These are phyloP conservation scores for Scaptomyza reducta DNA, from an alignment of 2,888 invertebrate species.

Conservation along the genomic window DNA sequence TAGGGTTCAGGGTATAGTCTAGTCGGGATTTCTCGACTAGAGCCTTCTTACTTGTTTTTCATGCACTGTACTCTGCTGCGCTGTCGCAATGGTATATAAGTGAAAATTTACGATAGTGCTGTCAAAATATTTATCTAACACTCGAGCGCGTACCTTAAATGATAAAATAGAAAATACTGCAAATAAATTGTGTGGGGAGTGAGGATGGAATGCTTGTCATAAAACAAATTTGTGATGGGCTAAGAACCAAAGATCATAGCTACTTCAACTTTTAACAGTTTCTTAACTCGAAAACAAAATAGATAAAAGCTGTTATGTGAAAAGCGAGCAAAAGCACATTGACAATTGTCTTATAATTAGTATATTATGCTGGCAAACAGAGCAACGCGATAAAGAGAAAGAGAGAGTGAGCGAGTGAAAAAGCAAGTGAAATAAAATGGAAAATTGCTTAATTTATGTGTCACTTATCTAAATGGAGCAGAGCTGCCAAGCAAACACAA, in stretches of 20 bases:
- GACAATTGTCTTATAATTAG: constrained; percentile 78
- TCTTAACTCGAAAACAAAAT: constrained; percentile 6
- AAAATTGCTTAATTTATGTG: constrained; percentile 79
- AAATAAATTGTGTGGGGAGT: constrained; percentile 62
- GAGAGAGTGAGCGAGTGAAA: constrained; percentile 11
- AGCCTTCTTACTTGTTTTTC: too few relatives aligned
- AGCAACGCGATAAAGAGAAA: not conserved
- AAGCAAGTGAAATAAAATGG: constrained; percentile 56
- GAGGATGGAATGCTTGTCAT: constrained; percentile 27
- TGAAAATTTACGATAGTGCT: constrained; percentile 64
- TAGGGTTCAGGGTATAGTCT: too few relatives aligned
- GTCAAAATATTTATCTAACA: constrained; percentile 77
- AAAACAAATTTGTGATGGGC: constrained; percentile 26
- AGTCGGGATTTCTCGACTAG: too few relatives aligned
- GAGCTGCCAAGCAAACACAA: constrained; percentile 42
- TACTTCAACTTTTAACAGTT: constrained; percentile 28
- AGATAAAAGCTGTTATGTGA: constrained; percentile 5
- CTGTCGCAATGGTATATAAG: constrained; percentile 32
- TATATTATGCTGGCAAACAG: constrained; percentile 46
- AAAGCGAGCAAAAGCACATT: constrained; percentile 34
- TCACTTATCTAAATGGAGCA: constrained; percentile 80
- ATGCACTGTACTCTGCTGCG: constrained; percentile 5
- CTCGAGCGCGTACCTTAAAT: constrained; percentile 56
- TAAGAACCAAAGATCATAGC: constrained; percentile 39
- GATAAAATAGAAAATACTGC: constrained; percentile 59